A percentile compares a stretch with the other conserved stretches of the same genome.
These are phyloP conservation scores for Adelphocoris suturalis DNA, from an alignment of 2,888 invertebrate genomes.

Conservation along the genomic window DNA sequence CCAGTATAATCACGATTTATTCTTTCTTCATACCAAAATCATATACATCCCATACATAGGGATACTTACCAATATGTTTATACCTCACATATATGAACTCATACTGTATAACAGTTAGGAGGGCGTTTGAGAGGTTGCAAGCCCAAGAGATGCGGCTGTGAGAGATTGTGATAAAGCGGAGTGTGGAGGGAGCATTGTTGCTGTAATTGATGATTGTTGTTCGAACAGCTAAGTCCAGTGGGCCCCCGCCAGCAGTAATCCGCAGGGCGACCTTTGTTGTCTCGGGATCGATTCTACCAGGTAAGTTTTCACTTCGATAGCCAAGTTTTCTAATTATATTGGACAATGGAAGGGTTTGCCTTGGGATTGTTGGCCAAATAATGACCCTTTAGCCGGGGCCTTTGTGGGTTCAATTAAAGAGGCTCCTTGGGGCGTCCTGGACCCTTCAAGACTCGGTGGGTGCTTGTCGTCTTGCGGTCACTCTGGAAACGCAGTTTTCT, in stretches of 20 bases:
- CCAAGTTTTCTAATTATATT: constrained; percentile 68
- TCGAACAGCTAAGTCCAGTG: constrained; percentile 56
- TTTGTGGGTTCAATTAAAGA: constrained; percentile 55
- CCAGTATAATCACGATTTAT: too few relatives aligned
- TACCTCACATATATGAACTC: too few relatives aligned
- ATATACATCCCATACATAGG: too few relatives aligned
- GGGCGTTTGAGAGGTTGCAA: not conserved
- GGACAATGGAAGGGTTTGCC: constrained; percentile 58
- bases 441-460: not conserved
- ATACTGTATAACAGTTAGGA: too few relatives aligned
- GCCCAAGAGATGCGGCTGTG: not conserved
- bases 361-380: constrained; percentile 64
- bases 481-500: constrained; percentile 27
- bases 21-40: too few relatives aligned
- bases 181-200: constrained; percentile 55
- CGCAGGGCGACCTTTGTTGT: constrained; percentile 56
- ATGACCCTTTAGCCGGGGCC: constrained; percentile 40
- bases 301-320: constrained; percentile 62
- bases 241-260: constrained; percentile 50
- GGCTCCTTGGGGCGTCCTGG: not conserved
- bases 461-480: constrained; percentile 35
- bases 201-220: constrained; percentile 68
- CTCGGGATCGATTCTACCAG: constrained; percentile 52
- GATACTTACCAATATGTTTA: too few relatives aligned
- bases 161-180: constrained; percentile 3